phyloP scores from a whole-genome alignment of 2,113 vertebrate species.

The Brienomyrus brachyistius region DNA sequence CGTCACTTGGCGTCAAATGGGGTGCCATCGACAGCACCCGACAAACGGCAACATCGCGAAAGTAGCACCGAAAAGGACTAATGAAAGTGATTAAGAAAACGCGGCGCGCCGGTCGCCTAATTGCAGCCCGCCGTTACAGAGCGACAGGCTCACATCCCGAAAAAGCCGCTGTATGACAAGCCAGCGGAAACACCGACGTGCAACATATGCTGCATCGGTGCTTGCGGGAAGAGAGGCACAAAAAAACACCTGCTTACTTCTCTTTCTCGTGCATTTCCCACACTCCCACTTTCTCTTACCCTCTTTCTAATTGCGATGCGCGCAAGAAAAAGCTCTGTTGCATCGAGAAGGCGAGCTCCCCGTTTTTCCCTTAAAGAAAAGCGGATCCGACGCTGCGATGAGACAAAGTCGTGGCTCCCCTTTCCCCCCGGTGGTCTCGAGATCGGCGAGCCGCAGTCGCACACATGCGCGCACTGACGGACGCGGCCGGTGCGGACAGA shows the following conservation, averaged over 20 bases:
- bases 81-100: conserved; percentile 9
- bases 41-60: conserved; percentile 2
- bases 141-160: background rate
- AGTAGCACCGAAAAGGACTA: background rate
- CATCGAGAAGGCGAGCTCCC: background rate
- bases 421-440: background rate
- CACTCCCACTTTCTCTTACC: background rate
- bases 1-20: conserved; percentile 13
- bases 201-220: conserved; percentile 10
- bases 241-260: background rate
- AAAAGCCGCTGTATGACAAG: background rate
- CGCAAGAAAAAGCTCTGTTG: background rate
- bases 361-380: background rate
- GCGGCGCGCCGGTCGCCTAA: background rate
- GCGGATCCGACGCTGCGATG: background rate
- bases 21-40: background rate
- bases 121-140: background rate
- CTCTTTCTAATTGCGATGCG: background rate
- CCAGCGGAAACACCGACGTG: background rate
- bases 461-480: conserved; percentile 11
- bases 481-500: background rate
- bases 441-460: background rate
- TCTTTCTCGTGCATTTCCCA: background rate
- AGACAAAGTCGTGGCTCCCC: background rate
- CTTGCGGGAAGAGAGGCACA: background rate